These are phyloP conservation scores for Naja naja DNA, from an alignment of 2,113 vertebrate genomes.

Conservation along the genomic window DNA sequence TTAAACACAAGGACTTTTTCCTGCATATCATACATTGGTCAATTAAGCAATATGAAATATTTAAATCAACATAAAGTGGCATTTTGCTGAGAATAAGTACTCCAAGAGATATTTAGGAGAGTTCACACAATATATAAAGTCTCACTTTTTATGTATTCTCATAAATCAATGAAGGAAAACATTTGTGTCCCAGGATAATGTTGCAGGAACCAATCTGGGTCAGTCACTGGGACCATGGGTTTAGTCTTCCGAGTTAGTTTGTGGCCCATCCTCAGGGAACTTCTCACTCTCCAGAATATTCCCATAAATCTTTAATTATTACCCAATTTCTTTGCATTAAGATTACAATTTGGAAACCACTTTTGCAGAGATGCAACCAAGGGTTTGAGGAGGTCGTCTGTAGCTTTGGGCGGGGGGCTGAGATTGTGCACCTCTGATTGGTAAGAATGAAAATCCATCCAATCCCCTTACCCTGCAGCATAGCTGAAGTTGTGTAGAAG, in stretches of 20 bases:
- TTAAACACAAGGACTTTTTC: not conserved
- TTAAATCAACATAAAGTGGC: not conserved
- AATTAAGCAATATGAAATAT: not conserved
- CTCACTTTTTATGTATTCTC: not conserved
- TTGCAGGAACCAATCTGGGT: not conserved
- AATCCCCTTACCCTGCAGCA: conserved; percentile 72
- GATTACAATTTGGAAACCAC: not conserved
- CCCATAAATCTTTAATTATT: not conserved
- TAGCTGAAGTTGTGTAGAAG: conserved; percentile 79
- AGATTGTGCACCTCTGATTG: not conserved
- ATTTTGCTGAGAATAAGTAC: not conserved
- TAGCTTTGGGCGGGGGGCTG: not conserved
- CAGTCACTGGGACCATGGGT: not conserved
- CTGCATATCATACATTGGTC: not conserved
- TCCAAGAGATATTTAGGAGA: not conserved
- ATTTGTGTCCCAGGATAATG: not conserved
- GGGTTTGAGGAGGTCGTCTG: not conserved
- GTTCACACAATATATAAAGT: not conserved
- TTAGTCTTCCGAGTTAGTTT: not conserved
- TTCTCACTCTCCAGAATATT: not conserved
- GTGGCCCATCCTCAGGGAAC: not conserved
- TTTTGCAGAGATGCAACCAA: not conserved
- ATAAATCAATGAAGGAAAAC: not conserved
- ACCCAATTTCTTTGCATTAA: not conserved
- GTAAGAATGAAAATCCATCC: not conserved